Evolutionary conservation across 2,113 vertebrate genomes (phyloP).

Genomic region (Centropus unirufus): DNA sequence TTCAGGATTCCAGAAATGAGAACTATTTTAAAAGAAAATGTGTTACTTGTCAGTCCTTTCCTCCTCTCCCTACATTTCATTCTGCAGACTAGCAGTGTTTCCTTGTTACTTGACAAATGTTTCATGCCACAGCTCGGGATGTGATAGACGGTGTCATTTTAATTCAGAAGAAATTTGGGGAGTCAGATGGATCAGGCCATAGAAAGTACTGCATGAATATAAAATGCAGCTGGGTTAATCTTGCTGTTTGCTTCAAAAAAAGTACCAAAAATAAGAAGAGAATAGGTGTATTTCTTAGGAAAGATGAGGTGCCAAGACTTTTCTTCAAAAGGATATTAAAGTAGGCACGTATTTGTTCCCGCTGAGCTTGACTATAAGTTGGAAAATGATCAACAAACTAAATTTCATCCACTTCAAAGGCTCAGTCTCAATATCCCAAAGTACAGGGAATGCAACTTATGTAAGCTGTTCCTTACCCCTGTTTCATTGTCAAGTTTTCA

Average conservation of each 20-base stretch:
- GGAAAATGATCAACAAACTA: slow-evolving; percentile 9
- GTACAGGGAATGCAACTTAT: neutral
- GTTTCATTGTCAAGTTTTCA: neutral
- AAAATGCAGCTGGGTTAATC: slow-evolving; percentile 5
- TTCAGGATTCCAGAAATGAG: neutral
- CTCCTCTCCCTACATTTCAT: neutral
- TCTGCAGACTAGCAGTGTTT: neutral
- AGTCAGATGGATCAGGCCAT: neutral
- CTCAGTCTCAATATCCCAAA: neutral
- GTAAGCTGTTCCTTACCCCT: slow-evolving; percentile 7
- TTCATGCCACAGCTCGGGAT: slow-evolving; percentile 27
- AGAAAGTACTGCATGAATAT: slow-evolving; percentile 19
- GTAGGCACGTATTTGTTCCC: neutral
- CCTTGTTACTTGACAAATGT: neutral
- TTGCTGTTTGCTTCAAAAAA: neutral
- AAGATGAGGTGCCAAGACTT: neutral
- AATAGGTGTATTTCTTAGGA: neutral
- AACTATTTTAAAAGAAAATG: neutral
- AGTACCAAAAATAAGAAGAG: neutral
- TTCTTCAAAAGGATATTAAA: slow-evolving; percentile 3
- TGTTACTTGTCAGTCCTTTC: neutral
- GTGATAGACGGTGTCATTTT: slow-evolving; percentile 26
- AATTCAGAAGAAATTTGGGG: slow-evolving; percentile 11
- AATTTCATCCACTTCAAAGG: slow-evolving; percentile 39
- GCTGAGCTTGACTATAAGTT: slow-evolving; percentile 9